These are phyloP conservation scores for Elymnias hypermnestra DNA, from an alignment of 1,140 invertebrate genomes.

Conservation along the genomic window DNA sequence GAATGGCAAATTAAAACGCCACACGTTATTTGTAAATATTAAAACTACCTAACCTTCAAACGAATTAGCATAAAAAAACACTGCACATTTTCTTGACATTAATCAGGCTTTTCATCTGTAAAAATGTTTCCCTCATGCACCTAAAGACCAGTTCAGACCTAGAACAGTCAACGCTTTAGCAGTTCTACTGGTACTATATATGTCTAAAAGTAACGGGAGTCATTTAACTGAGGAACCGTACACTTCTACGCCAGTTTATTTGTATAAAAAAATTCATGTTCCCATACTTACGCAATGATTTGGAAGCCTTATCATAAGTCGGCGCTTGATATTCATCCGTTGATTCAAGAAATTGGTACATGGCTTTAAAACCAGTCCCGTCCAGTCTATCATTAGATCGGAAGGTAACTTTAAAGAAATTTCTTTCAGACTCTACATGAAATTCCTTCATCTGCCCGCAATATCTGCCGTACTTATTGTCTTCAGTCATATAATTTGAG, in stretches of 20 bases:
- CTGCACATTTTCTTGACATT: no score
- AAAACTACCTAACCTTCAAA: no score
- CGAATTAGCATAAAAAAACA: no score
- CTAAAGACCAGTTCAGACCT: no score
- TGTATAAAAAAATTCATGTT: not conserved
- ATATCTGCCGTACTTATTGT: slow-evolving; percentile 89
- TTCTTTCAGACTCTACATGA: slow-evolving; percentile 90
- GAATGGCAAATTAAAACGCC: no score
- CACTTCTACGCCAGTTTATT: not conserved
- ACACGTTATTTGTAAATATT: no score
- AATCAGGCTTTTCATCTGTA: no score
- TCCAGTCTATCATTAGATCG: slow-evolving; percentile 95
- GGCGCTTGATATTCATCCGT: slow-evolving; percentile 66
- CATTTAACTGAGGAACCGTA: no score
- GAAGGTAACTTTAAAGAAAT: slow-evolving; percentile 96
- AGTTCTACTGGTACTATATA: no score
- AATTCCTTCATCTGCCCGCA: slow-evolving; percentile 90
- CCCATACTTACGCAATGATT: slow-evolving; percentile 43
- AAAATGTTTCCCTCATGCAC: no score
- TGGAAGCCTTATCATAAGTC: slow-evolving; percentile 50
- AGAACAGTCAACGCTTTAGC: no score
- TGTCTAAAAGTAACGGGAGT: no score
- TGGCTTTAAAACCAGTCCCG: slow-evolving; percentile 94
- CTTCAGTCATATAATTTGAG: slow-evolving; percentile 91
- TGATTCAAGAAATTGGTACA: slow-evolving; percentile 85